phyloP scores from a whole-genome alignment of 2,797 vertebrate species.

The Acrocephalus scirpaceus region DNA sequence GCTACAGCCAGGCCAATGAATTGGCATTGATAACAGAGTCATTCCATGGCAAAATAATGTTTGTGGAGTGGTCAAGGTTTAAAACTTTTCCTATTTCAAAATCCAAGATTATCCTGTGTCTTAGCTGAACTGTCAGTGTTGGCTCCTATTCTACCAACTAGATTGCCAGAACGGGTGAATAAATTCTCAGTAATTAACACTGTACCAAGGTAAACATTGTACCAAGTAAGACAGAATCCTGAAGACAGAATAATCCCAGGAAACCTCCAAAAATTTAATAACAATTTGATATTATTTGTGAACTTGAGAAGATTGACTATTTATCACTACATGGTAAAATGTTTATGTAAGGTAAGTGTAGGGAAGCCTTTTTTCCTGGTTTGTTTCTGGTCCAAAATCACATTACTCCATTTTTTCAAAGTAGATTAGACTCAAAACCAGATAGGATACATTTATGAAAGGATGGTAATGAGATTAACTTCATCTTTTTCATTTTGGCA shows the following conservation, averaged over 20 bases:
- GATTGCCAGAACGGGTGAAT: not conserved
- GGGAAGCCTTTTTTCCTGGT: not conserved
- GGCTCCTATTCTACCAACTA: not conserved
- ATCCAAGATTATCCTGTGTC: not conserved
- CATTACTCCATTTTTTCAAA: not conserved
- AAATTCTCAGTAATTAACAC: not conserved
- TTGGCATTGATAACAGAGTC: not conserved
- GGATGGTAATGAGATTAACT: not conserved
- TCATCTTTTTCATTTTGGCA: not conserved
- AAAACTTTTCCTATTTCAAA: not conserved
- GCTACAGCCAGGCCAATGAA: not conserved
- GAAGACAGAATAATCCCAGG: not conserved
- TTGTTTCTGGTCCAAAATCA: not conserved
- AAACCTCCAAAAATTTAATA: not conserved
- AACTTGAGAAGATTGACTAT: not conserved
- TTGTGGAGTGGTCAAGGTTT: not conserved
- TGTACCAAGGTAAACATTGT: not conserved
- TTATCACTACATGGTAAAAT: not conserved
- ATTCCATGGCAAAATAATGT: not conserved
- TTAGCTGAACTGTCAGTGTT: not conserved
- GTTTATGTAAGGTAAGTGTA: not conserved
- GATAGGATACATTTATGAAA: not conserved
- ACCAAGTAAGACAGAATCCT: not conserved
- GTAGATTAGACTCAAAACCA: not conserved
- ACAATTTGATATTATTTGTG: not conserved